phyloP scores from a whole-genome alignment of 1,140 invertebrate genomes.

The Drosophila seguyi region DNA sequence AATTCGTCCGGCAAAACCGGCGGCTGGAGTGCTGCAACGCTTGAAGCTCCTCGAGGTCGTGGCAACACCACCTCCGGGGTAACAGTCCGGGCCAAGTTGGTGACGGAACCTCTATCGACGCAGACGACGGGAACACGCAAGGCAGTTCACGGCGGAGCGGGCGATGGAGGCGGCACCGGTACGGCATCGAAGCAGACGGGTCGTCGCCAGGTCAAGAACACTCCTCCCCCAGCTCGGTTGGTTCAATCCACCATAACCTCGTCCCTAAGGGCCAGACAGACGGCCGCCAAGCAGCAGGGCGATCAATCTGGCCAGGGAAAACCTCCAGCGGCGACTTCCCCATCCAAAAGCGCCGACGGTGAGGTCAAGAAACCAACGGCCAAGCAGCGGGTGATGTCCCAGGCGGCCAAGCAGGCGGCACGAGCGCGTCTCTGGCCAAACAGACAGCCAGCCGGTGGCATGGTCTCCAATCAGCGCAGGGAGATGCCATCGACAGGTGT shows the following conservation, averaged over 20 bases:
- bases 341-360: not conserved
- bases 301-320: slow-evolving; percentile 7
- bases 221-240: slow-evolving; percentile 6
- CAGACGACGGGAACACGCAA: slow-evolving; percentile 50
- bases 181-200: slow-evolving; percentile 32
- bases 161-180: slow-evolving; percentile 68
- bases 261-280: slow-evolving; percentile 48
- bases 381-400: slow-evolving; percentile 21
- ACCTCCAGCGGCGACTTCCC: not conserved
- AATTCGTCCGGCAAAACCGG: not conserved
- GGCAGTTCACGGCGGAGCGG: slow-evolving; percentile 56
- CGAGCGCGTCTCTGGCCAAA: slow-evolving; percentile 28
- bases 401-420: slow-evolving; percentile 20
- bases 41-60: slow-evolving; percentile 6
- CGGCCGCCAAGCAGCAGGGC: slow-evolving; percentile 8
- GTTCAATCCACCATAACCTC: slow-evolving; percentile 66
- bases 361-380: not conserved
- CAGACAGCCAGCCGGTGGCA: slow-evolving; percentile 18
- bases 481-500: not conserved
- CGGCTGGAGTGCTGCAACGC: not conserved
- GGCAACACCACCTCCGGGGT: not conserved
- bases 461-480: slow-evolving; percentile 3
- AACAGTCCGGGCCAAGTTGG: slow-evolving; percentile 28
- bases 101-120: slow-evolving; percentile 55
- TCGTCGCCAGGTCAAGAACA: slow-evolving; percentile 4